phyloP scores from a whole-genome alignment of 2,113 vertebrate species.

The Saccopteryx bilineata region DNA sequence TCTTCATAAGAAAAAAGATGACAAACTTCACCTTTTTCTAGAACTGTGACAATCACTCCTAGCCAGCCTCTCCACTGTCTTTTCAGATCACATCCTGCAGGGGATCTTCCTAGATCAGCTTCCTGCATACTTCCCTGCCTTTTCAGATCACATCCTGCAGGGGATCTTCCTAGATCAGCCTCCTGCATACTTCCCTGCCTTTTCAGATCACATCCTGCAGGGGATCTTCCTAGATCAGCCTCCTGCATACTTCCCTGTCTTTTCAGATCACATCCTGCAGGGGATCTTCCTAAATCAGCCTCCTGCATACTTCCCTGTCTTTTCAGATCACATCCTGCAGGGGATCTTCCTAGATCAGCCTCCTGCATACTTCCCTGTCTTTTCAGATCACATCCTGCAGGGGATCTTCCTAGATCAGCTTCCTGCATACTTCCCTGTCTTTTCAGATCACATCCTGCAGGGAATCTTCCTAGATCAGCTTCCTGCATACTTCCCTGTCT shows the following conservation, averaged over 20 bases:
- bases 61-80: neutral
- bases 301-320: fast-evolving
- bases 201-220: neutral
- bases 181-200: fast-evolving
- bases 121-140: neutral
- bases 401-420: neutral
- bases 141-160: neutral
- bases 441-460: neutral
- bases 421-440: fast-evolving
- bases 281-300: neutral
- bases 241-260: fast-evolving
- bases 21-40: neutral
- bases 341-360: neutral
- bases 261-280: neutral
- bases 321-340: neutral
- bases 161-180: neutral
- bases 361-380: fast-evolving
- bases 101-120: neutral
- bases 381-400: neutral
- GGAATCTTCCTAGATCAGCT: neutral
- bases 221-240: neutral
- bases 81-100: neutral
- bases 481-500: fast-evolving
- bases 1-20: neutral
- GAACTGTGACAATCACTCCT: neutral